Base-by-base conservation (phyloP, 2,113 vertebrate species). In the Oncorhynchus gorbuscha region DNA sequence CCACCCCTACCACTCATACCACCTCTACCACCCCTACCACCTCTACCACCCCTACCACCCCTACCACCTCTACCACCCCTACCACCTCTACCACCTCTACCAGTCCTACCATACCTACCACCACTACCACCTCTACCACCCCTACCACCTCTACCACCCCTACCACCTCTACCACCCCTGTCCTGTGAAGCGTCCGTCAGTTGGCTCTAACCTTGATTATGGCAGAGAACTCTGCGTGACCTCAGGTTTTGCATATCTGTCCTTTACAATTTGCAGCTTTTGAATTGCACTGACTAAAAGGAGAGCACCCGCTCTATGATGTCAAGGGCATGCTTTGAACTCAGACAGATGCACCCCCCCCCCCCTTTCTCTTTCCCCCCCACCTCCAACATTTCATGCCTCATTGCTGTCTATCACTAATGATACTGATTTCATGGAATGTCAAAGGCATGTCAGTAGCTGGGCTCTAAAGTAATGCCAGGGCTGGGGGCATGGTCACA, bases 291-390 rank as follows among this genome's bases (percentile, higher is more conserved):
- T 85, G 81, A 74, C 62, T 26, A 69, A 18, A 69, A 26, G 39
- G 67, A 80, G 72, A 74, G 79, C 83, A 80, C 69, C 74, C 82
- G 69, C 24, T 26, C 74, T 87, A 80, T 86, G 84, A 90, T 87
- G 89, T 92, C 89, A 92, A 92, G 91, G 91, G 79, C 90, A 88
- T 26, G 76, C 90, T 93, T 92, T 91, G 84, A 92, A 91, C 85
- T 89, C 75, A 85, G 87, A 84, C 80, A 84, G 72, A 79, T 87
- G 82, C 70, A 81, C 76, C 49, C 83, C 83, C 85, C 35, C 39
- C 76, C 70, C 78, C 79, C 74, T 72, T 58, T 77, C 32, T 48
- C n/a, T 35, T 59, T 8, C 28, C 64, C 70, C 48, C 59, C 65
- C 39, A 45, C 32, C 72, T 74, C 59, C 77, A 78, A 85, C 81